These are phyloP conservation scores for Colistium nudipinnis DNA, from an alignment of 2,113 vertebrate genomes.

Conservation along the genomic window DNA sequence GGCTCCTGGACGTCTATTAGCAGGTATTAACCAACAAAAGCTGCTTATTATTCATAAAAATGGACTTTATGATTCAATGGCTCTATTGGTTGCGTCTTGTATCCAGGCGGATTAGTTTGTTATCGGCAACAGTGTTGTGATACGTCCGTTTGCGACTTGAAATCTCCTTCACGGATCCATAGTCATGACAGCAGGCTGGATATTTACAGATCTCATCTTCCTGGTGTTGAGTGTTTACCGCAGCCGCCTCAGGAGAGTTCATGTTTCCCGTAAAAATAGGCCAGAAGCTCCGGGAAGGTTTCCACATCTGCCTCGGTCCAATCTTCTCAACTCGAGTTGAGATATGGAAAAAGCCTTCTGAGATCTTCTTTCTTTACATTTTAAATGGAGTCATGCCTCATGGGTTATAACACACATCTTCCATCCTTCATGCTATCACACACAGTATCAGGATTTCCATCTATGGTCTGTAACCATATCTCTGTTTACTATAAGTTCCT, in stretches of 20 bases:
- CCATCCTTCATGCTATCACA: not conserved
- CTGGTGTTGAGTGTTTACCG: constrained; percentile 7
- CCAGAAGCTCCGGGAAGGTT: constrained; percentile 18
- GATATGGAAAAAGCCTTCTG: constrained; percentile 3
- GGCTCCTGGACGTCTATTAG: too few species aligned
- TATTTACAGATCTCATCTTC: constrained; percentile 3
- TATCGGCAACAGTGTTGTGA: too few species aligned
- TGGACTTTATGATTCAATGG: too few species aligned
- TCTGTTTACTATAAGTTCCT: not conserved
- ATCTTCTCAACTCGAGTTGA: constrained; percentile 12
- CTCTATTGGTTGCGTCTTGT: too few species aligned
- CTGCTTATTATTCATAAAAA: too few species aligned
- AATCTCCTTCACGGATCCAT: not conserved
- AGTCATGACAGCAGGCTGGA: not conserved
- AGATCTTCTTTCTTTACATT: constrained; percentile 42
- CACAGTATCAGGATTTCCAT: constrained; percentile 3
- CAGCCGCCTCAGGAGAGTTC: not conserved
- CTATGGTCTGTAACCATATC: not conserved
- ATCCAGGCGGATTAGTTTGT: too few species aligned
- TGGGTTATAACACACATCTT: constrained; percentile 8
- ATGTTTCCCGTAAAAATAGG: constrained; percentile 32
- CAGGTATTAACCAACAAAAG: too few species aligned
- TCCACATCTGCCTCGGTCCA: not conserved
- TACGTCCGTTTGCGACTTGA: not conserved
- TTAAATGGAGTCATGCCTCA: constrained; percentile 21